These are phyloP conservation scores for Palloptera scutellata DNA, from an alignment of 2,888 invertebrate species.

Conservation along the genomic window DNA sequence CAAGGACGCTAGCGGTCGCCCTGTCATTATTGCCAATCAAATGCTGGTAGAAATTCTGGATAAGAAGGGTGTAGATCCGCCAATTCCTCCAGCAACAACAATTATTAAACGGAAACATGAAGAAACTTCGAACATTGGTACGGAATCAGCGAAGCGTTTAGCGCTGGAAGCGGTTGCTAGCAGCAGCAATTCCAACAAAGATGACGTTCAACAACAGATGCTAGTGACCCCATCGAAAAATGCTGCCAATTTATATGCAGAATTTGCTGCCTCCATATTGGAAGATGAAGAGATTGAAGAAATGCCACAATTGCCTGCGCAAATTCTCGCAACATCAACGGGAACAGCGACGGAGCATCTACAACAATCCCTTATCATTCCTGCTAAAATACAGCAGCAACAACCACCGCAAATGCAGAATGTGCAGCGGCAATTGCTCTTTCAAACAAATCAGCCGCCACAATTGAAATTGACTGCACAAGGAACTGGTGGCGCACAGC, in stretches of 20 bases:
- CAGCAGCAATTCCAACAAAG: constrained; percentile 33
- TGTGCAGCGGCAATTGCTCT: constrained; percentile 59
- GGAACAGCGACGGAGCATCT: constrained; percentile 36
- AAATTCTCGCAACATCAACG: constrained; percentile 40
- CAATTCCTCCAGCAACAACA: constrained; percentile 37
- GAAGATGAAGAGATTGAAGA: constrained; percentile 77
- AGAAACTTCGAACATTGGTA: constrained; percentile 40
- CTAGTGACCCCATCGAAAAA: constrained; percentile 71
- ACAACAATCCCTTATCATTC: constrained; percentile 59
- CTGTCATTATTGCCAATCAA: constrained; percentile 68
- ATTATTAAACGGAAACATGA: constrained; percentile 49
- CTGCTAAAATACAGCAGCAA: constrained; percentile 42
- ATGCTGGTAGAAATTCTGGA: constrained; percentile 86
- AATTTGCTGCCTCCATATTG: constrained; percentile 82
- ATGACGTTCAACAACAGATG: constrained; percentile 41
- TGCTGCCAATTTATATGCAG: constrained; percentile 85
- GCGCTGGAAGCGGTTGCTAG: constrained; percentile 62
- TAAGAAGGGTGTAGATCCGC: constrained; percentile 68
- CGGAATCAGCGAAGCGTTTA: constrained; percentile 63
- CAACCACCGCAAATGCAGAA: constrained; percentile 42
- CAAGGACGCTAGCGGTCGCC: constrained; percentile 66
- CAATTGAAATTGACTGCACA: constrained; percentile 46
- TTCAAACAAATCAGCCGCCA: constrained; percentile 52
- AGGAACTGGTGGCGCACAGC: constrained; percentile 30
- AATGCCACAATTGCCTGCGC: constrained; percentile 43